Base-by-base conservation (phyloP, 2,888 invertebrate species). In the Limnephilus auricula region DNA sequence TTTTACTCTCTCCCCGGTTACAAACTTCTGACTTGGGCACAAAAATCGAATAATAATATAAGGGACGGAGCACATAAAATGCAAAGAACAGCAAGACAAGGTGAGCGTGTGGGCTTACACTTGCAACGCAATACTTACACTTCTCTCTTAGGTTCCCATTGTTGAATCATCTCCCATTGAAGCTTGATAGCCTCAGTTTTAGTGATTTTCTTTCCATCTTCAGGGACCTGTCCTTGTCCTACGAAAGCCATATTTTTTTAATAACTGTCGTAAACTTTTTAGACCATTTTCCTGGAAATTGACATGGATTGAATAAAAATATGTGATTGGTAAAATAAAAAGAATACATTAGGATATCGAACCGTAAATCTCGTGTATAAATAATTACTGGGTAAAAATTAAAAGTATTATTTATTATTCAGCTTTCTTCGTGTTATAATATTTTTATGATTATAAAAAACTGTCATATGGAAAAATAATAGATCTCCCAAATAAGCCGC, bases 91-190 rank as follows among this genome's bases (percentile, higher is more conserved):
- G 40, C 40, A 40, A 12, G 40, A 12, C 9, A 0, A 37, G 12
- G 40, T 12, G 12, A 2, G 40, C 40, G 40, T 0, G 40, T 37
- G 37, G 37, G 37, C 37, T 37, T 0, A 12, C 40, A 5, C 10
- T 40, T 5, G 40, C 12, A 45, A 45, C 3, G 15, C 45, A 45
- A 15, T 34, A 90, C 89, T 89, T 89, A 92, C 92, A 91, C 90
- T 80, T 92, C 92, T 3, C n/a, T 80, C 40, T 37, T 34, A 31
- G 92, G 92, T 85, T 50, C 80, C 92, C 92, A 92, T 18, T 88
- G 78, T 32, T 90, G 31, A 10, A 92, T 31, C 31, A 92, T 82
- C 0, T 89, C 65, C 92, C 92, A 92, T 85, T 92, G 92, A 2
- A 65, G 30, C 32, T 37, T 25, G 37, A 79, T 89, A 32, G 90